A percentile compares a stretch with the other conserved stretches of the same genome.
phyloP scores from a whole-genome alignment of 2,113 vertebrate species.

The Zeus faber region DNA sequence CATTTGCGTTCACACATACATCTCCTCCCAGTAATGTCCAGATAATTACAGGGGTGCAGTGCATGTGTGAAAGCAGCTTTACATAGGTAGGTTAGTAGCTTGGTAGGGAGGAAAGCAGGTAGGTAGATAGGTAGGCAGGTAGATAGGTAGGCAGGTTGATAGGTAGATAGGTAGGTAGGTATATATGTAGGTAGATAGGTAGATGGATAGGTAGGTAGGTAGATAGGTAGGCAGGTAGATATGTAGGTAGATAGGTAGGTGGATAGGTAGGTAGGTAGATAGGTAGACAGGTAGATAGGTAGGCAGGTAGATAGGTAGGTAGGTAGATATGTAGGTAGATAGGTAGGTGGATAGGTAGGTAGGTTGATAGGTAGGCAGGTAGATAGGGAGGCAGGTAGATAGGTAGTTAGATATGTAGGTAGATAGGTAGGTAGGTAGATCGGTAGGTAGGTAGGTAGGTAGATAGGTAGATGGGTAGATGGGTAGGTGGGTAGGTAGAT shows the following conservation, averaged over 20 bases:
- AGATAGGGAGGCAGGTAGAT: not conserved
- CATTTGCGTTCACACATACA: no score
- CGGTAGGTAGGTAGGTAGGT: not conserved
- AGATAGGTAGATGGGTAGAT: not conserved
- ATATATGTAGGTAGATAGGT: no score
- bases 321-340: not conserved
- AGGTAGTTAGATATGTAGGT: not conserved
- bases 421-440: not conserved
- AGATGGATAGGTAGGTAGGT: not conserved
- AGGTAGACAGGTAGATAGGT: not conserved
- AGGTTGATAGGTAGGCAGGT: constrained; percentile 3
- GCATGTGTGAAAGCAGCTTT: not conserved
- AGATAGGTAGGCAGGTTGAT: constrained; percentile 1
- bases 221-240: not conserved
- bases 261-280: not conserved
- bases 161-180: no score
- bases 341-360: constrained; percentile 3
- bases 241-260: not conserved
- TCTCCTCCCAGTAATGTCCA: not conserved
- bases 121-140: constrained; percentile 6
- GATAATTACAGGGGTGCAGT: not conserved
- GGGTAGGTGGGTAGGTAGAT: constrained; percentile 9
- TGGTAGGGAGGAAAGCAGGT: not conserved
- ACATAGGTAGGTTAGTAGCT: not conserved
- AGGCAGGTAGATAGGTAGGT: not conserved